A percentile compares a stretch with the other conserved stretches of the same genome.
Evolutionary conservation across 2,888 invertebrate genomes (phyloP).

Genomic region (Cybosia mesomella): DNA sequence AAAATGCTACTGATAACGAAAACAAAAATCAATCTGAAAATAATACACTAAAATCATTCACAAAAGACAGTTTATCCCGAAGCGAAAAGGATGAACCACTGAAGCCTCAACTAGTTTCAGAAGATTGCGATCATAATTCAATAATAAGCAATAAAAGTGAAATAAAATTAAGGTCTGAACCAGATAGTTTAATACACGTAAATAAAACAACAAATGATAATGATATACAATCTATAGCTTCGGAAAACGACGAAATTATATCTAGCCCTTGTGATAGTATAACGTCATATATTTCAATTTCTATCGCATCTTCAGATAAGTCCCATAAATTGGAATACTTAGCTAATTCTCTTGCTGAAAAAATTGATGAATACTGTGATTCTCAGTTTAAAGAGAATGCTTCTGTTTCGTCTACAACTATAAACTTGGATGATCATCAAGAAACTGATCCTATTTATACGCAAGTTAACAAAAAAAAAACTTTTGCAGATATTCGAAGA

Average conservation of each 20-base stretch:
- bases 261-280: slow-evolving; percentile 83
- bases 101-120: slow-evolving; percentile 51
- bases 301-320: slow-evolving; percentile 83
- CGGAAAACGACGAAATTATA: slow-evolving; percentile 83
- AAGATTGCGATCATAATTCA: slow-evolving; percentile 70
- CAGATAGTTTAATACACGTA: slow-evolving; percentile 33
- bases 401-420: slow-evolving; percentile 65
- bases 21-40: slow-evolving; percentile 73
- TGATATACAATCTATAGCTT: slow-evolving; percentile 74
- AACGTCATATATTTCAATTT: slow-evolving; percentile 84
- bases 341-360: slow-evolving; percentile 83
- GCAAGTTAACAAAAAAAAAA: slow-evolving; percentile 83
- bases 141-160: slow-evolving; percentile 61
- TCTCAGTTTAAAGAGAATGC: slow-evolving; percentile 77
- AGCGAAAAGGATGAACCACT: slow-evolving; percentile 71
- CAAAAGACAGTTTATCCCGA: slow-evolving; percentile 79
- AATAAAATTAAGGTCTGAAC: slow-evolving; percentile 47
- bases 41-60: slow-evolving; percentile 82
- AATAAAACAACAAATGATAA: slow-evolving; percentile 58
- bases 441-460: slow-evolving; percentile 80
- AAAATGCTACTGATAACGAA: slow-evolving; percentile 76
- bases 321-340: slow-evolving; percentile 83
- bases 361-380: slow-evolving; percentile 85
- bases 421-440: slow-evolving; percentile 63
- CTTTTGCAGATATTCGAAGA: slow-evolving; percentile 83